Conservation (phyloP, 2,113 vertebrate species). For the Callaeas wilsoni region DNA sequence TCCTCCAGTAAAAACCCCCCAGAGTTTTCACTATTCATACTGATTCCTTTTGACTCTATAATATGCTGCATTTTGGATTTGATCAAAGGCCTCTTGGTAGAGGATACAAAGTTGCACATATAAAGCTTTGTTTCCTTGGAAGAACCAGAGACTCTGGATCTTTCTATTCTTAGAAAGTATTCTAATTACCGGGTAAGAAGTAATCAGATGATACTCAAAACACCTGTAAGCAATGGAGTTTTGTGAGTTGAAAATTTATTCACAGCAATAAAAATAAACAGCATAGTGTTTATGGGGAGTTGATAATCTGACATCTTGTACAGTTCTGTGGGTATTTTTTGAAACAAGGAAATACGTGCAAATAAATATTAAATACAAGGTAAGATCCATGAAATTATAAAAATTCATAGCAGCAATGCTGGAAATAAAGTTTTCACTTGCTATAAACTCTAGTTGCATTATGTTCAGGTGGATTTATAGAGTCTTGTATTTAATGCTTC, state of each 20-base stretch:
- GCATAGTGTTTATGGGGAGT: not conserved
- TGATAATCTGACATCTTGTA: not conserved
- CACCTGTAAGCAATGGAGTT: not conserved
- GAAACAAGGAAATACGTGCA: slow-evolving; percentile 37
- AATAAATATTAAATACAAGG: slow-evolving; percentile 56
- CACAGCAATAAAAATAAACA: slow-evolving; percentile 13
- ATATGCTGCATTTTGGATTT: not conserved
- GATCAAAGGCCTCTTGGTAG: not conserved
- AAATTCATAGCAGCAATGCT: slow-evolving; percentile 25
- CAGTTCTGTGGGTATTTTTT: not conserved
- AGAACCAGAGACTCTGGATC: not conserved
- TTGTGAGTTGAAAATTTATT: slow-evolving; percentile 25
- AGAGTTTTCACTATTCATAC: not conserved
- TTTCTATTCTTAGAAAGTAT: not conserved
- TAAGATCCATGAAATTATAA: not conserved
- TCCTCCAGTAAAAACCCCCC: fast-evolving
- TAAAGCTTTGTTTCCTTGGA: not conserved
- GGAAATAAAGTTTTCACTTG: not conserved
- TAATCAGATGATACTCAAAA: not conserved
- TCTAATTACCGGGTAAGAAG: not conserved
- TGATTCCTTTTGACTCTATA: not conserved
- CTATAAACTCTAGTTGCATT: not conserved
- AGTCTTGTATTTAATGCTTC: not conserved
- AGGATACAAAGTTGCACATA: not conserved
- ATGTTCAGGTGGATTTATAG: not conserved